Conservation (phyloP, 2,888 invertebrate species). For the Chydorus sphaericus region DNA sequence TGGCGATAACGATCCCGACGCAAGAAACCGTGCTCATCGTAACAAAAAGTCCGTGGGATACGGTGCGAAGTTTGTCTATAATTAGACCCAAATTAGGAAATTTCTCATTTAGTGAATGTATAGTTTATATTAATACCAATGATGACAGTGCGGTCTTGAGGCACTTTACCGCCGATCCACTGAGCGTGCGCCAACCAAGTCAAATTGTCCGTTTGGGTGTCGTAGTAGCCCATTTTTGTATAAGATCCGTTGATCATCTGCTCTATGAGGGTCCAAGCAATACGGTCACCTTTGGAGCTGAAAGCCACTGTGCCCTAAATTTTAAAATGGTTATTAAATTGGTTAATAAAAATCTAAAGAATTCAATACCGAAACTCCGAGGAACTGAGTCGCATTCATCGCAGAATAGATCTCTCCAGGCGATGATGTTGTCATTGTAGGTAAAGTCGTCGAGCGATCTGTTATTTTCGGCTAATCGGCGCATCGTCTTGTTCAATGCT, state of each 20-base stretch:
- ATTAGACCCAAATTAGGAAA: neutral
- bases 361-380: conserved; percentile 86
- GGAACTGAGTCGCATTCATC: conserved; percentile 94
- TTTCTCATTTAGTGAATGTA: neutral
- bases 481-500: conserved; percentile 96
- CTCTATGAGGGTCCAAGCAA: conserved; percentile 95
- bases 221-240: conserved; percentile 85
- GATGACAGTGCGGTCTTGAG: conserved; percentile 86
- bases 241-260: conserved; percentile 92
- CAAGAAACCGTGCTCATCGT: conserved; percentile 84
- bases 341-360: neutral
- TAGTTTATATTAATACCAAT: conserved; percentile 36
- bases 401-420: conserved; percentile 91
- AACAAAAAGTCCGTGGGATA: conserved; percentile 78
- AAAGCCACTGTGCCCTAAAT: conserved; percentile 89
- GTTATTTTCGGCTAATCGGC: conserved; percentile 60
- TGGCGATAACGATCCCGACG: conserved; percentile 71
- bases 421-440: conserved; percentile 86
- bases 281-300: conserved; percentile 88
- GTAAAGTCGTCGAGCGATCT: conserved; percentile 86
- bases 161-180: conserved; percentile 84
- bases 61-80: conserved; percentile 34
- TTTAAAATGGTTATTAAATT: neutral
- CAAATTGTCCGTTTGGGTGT: conserved; percentile 85
- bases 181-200: conserved; percentile 83